Percentiles rank a stretch among this genome's conserved stretches.
phyloP scores from a whole-genome alignment of 2,797 vertebrate species.

The Hirundo rustica region DNA sequence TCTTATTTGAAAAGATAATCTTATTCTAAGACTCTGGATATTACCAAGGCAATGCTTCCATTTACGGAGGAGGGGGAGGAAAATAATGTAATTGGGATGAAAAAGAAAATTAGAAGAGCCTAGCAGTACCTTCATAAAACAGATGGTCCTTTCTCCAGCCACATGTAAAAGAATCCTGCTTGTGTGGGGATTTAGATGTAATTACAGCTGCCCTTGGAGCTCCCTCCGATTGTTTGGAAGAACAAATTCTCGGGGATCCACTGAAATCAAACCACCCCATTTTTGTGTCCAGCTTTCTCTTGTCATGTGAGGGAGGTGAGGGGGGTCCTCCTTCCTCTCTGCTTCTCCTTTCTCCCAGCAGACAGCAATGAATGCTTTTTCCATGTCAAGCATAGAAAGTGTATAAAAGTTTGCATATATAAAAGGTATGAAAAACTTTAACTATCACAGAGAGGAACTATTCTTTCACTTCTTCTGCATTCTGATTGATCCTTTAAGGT shows the following conservation, averaged over 20 bases:
- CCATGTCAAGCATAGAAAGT: fast-evolving
- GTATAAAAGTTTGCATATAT: background rate
- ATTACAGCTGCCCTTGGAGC: background rate
- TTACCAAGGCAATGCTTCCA: background rate
- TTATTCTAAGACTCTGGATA: conserved; percentile 43
- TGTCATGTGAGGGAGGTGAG: background rate
- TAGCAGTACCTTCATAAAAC: background rate
- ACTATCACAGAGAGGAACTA: background rate
- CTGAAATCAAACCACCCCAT: background rate
- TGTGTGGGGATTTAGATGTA: conserved; percentile 14
- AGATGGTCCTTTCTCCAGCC: conserved; percentile 41
- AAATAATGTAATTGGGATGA: conserved; percentile 11
- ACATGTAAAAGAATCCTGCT: background rate
- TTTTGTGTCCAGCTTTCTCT: background rate
- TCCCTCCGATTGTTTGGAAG: background rate
- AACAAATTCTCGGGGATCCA: background rate
- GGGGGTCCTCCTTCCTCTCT: background rate
- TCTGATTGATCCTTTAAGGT: background rate
- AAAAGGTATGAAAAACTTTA: background rate
- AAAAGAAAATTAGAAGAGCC: background rate
- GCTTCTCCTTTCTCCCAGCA: background rate
- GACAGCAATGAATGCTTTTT: background rate
- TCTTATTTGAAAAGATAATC: conserved; percentile 40
- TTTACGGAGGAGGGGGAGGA: background rate
- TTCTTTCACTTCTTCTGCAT: background rate